A percentile compares a stretch with the other conserved stretches of the same genome.
Evolutionary conservation across 2,888 invertebrate genomes (phyloP).

Genomic region (Lepidochitona cinerea): DNA sequence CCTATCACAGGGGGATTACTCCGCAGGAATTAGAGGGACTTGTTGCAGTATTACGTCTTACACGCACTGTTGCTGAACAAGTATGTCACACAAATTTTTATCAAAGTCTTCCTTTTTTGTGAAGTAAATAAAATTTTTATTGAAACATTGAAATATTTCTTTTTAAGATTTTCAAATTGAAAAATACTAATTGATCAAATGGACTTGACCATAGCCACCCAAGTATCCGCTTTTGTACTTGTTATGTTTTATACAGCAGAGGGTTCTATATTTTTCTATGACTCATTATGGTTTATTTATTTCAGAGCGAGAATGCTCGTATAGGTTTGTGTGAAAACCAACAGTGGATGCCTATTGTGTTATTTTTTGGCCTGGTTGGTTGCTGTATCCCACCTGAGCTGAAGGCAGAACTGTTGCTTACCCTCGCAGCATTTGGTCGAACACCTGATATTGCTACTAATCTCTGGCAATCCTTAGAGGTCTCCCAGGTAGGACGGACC

Average conservation of each 20-base stretch:
- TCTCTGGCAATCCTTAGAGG: slow-evolving; percentile 83
- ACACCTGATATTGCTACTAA: slow-evolving; percentile 83
- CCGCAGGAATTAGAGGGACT: slow-evolving; percentile 89
- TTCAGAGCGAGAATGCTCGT: slow-evolving; percentile 84
- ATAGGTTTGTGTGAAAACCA: slow-evolving; percentile 89
- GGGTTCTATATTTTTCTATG: too few species aligned
- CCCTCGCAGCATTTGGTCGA: slow-evolving; percentile 85
- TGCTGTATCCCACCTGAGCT: slow-evolving; percentile 89
- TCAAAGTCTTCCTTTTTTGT: too few species aligned
- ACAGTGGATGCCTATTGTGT: slow-evolving; percentile 87
- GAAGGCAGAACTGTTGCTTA: slow-evolving; percentile 86
- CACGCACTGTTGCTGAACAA: slow-evolving; percentile 81
- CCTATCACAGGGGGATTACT: slow-evolving; percentile 74
- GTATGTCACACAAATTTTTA: too few species aligned
- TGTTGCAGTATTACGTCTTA: slow-evolving; percentile 83
- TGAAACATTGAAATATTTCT: too few species aligned
- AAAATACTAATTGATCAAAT: too few species aligned
- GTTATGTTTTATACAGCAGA: too few species aligned
- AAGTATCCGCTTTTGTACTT: too few species aligned
- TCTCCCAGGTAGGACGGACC: slow-evolving; percentile 65
- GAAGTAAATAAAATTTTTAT: too few species aligned
- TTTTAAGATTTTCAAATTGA: too few species aligned
- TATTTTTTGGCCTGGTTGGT: slow-evolving; percentile 85
- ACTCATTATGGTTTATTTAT: slow-evolving; percentile 30
- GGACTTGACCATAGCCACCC: too few species aligned